Evolutionary conservation across 2,888 invertebrate species (phyloP).

Genomic region (Eueremaeus valkanovi): DNA sequence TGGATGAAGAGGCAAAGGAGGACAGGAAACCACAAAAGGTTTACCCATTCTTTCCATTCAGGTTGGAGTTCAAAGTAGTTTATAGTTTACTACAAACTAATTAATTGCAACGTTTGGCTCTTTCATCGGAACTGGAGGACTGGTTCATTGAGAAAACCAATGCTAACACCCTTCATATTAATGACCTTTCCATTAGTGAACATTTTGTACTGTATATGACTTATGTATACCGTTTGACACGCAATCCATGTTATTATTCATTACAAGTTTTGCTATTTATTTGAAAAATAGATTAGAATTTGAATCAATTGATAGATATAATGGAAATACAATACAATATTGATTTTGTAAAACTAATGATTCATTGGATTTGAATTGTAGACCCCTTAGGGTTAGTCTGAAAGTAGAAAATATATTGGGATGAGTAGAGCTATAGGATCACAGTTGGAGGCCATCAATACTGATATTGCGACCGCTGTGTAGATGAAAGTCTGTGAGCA

Average conservation of each 20-base stretch:
- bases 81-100: constrained; percentile 4
- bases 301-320: background rate
- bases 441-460: constrained; percentile 24
- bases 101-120: constrained; percentile 16
- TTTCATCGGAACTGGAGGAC: constrained; percentile 11
- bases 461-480: background rate
- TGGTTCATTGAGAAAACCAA: constrained; percentile 23
- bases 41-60: background rate
- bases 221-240: background rate
- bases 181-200: constrained; percentile 11
- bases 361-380: background rate
- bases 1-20: background rate
- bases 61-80: background rate
- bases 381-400: constrained; percentile 4
- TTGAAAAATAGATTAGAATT: background rate
- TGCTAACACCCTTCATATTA: background rate
- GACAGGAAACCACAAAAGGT: constrained; percentile 7
- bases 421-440: background rate
- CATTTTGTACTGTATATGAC: too few relatives aligned
- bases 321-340: background rate
- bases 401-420: background rate
- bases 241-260: constrained; percentile 12
- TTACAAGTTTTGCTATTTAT: background rate
- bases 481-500: background rate
- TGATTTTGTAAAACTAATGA: constrained; percentile 18